phyloP scores from a whole-genome alignment of 2,113 vertebrate species.

The Oreocharis arfaki region DNA sequence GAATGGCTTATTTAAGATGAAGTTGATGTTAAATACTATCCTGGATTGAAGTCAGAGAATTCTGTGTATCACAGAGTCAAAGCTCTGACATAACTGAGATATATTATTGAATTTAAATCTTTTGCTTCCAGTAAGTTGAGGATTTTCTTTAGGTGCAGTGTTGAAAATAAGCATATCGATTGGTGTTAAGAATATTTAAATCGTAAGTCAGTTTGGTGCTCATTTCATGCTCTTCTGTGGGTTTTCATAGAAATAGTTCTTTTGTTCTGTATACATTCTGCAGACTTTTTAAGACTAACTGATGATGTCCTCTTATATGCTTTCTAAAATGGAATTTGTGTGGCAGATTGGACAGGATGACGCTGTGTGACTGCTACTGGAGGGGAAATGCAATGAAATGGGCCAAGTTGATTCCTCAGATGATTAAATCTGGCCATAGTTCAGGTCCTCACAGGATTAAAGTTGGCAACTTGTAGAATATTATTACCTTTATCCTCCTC shows the following conservation, averaged over 20 bases:
- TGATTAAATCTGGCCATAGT: neutral
- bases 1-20: neutral
- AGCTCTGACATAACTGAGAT: neutral
- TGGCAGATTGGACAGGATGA: neutral
- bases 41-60: neutral
- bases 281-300: neutral
- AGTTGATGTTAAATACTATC: neutral
- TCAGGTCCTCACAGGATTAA: slow-evolving; percentile 15
- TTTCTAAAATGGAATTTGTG: neutral
- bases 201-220: neutral
- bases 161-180: neutral
- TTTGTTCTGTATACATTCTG: neutral
- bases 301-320: neutral
- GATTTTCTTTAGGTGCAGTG: neutral
- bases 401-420: neutral
- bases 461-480: neutral
- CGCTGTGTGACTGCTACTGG: neutral
- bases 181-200: neutral
- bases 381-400: neutral
- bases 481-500: neutral
- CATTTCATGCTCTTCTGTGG: neutral
- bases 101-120: neutral
- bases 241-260: neutral
- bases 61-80: neutral
- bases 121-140: neutral